phyloP scores from a whole-genome alignment of 2,113 vertebrate genomes.

The human region DNA sequence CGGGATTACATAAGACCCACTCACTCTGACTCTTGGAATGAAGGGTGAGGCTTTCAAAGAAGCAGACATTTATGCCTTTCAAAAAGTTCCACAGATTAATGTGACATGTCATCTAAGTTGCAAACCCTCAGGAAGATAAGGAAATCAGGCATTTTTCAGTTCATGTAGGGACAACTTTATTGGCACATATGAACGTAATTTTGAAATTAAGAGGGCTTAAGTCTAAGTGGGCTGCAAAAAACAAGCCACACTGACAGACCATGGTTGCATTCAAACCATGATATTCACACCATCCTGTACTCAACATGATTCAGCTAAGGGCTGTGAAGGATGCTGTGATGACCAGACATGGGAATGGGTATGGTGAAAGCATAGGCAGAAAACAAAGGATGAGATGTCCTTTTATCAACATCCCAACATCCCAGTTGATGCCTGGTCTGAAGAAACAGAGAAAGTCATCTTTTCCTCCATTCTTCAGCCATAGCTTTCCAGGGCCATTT shows the following conservation, averaged over 20 bases:
- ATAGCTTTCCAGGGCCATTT: neutral
- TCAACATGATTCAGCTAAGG: neutral
- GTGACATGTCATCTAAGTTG: neutral
- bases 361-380: neutral
- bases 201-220: neutral
- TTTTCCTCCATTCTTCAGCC: neutral
- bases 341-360: rapidly evolving
- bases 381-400: neutral
- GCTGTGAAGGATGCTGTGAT: neutral
- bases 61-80: neutral
- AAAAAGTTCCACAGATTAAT: neutral
- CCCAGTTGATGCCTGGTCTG: neutral
- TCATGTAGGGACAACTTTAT: neutral
- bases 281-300: neutral
- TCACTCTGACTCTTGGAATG: neutral
- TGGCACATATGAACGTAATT: neutral
- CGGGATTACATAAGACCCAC: neutral
- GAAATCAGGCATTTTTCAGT: neutral
- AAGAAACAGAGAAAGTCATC: neutral
- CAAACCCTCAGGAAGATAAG: neutral
- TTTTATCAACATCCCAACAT: neutral
- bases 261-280: neutral
- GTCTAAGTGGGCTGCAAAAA: neutral
- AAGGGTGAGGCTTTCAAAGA: neutral
- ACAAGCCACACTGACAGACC: neutral